These are phyloP conservation scores for Trichomycterus rosablanca DNA, from an alignment of 2,113 vertebrate genomes.

Conservation along the genomic window DNA sequence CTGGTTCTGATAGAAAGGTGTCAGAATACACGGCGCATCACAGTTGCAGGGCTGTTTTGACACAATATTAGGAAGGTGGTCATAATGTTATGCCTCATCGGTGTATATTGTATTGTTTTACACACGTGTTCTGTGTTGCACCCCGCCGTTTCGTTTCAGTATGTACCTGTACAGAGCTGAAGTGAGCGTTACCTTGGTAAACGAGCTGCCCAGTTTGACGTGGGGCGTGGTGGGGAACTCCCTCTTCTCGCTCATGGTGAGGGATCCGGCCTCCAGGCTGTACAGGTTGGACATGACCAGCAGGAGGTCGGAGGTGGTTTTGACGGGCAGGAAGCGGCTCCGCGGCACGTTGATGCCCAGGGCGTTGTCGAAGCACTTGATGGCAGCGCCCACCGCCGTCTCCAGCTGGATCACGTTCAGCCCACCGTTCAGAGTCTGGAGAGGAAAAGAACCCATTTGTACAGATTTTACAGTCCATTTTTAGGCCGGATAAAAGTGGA, in stretches of 20 bases:
- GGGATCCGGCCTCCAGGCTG: conserved; percentile 90
- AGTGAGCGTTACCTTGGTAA: conserved; percentile 79
- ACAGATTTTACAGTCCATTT: no score
- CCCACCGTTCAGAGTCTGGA: conserved; percentile 90
- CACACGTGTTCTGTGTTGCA: no score
- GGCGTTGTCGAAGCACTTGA: conserved; percentile 96
- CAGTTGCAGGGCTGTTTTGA: no score
- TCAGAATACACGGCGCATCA: no score
- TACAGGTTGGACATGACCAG: conserved; percentile 99
- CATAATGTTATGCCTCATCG: no score
- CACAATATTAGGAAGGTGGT: no score
- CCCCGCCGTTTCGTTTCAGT: no score
- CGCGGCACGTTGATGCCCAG: conserved; percentile 95
- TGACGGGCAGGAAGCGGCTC: conserved; percentile 95
- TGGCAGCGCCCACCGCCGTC: conserved; percentile 93
- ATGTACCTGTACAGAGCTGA: no score
- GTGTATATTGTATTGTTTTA: no score
- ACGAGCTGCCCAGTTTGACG: conserved; percentile 96
- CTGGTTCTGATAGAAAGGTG: no score
- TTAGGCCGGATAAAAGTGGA: no score
- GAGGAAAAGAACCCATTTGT: neutral
- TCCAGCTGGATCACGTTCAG: conserved; percentile 97
- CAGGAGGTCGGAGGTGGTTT: conserved; percentile 94
- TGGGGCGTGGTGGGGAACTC: conserved; percentile 95
- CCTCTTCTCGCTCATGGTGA: conserved; percentile 93